Evolutionary conservation across 2,113 vertebrate genomes (phyloP).

Genomic region (Phodopus roborovskii): DNA sequence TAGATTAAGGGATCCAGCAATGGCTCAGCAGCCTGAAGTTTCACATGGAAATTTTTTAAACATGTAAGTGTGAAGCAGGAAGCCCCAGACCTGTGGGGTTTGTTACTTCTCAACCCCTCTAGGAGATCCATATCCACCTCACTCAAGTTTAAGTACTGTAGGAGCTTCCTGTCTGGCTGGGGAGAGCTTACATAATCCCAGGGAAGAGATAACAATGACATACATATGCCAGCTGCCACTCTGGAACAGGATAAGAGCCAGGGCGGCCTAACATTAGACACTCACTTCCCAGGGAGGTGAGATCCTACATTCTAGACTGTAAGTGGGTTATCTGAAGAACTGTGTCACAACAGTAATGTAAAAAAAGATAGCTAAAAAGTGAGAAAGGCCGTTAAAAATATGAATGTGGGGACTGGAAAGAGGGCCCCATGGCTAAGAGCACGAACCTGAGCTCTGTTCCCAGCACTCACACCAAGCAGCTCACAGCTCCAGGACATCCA

Average conservation of each 20-base stretch:
- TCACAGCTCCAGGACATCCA: neutral
- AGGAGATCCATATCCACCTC: neutral
- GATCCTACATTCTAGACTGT: neutral
- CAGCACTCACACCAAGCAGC: neutral
- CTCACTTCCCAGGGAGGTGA: neutral
- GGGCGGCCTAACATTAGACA: neutral
- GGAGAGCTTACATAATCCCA: neutral
- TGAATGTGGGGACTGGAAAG: neutral
- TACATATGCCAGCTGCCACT: neutral
- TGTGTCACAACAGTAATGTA: neutral
- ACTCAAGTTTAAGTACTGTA: slow-evolving; percentile 9
- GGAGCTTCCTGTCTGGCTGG: neutral
- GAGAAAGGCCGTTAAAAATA: neutral
- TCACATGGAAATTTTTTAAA: neutral
- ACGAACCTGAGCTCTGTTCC: neutral
- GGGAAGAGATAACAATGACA: neutral
- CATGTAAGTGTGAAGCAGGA: neutral
- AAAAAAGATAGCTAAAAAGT: neutral
- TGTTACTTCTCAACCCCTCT: neutral
- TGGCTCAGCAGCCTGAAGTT: neutral
- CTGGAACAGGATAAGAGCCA: neutral
- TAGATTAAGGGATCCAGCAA: neutral
- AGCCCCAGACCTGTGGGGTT: neutral
- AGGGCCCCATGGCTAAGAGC: too few species aligned
- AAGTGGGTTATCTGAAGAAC: neutral